Evolutionary conservation across 2,797 vertebrate species (phyloP), one percentile per base, ranked within the genome.

Genomic region (Chrosomus eos): DNA sequence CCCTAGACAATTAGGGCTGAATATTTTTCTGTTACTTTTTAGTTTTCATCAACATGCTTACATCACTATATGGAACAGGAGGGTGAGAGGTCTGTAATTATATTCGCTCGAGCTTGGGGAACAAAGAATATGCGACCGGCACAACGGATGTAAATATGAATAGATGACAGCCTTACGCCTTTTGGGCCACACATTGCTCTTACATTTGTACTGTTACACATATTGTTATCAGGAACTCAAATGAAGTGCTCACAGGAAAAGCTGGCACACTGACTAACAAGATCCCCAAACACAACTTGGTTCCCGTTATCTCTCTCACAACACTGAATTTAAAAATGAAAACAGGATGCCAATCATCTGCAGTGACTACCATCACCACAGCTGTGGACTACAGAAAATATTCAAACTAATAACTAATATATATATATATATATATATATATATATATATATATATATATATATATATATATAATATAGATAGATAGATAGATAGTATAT

Each of bases 231-330:
- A 86, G 66, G 31, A 43, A 53, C 31, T 55, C 53, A 10, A 78
- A 78, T 74, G 28, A 33, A 33, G 53, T 51, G 74, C 76, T 73
- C 33, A 66, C 33, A 78, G 43, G 33, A 72, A 83, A 83, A 77
- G 23, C 45, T n/a, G 43, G 81, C 72, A 80, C 18, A 51, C 36
- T 81, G 53, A n/a, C 81, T 58, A 88, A 86, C 76, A 81, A 83
- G 71, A 68, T 88, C 83, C 70, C 83, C n/a, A 80, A 76, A 72
- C 45, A 80, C 60, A 55, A 51, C 80, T 72, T 70, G 66, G 53
- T 45, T 70, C 38, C 72, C 11, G 10, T 81, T 31, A 82, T 18
- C 18, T 51, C 11, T 48, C 36, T 21, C 71, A 60, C 58, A 60
- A 66, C 8, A 0, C 81, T 67, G 72, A 83, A 76, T 76, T 75